Evolutionary conservation across 1,140 invertebrate genomes (phyloP), one percentile per base, ranked within the genome.

Genomic region (Heterodera schachtii): DNA sequence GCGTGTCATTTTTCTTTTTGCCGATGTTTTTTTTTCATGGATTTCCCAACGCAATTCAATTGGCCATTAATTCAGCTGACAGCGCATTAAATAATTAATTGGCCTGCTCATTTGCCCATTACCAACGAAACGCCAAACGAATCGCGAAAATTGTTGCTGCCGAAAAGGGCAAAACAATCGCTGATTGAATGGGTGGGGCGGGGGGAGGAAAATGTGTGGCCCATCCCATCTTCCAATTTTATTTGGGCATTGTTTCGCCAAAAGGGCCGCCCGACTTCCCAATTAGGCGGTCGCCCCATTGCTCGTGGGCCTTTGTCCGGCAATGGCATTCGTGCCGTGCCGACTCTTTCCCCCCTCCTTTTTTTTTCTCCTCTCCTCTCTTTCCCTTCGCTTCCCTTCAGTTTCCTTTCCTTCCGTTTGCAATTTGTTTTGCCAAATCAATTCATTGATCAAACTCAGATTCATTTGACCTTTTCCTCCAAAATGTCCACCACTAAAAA

Each of bases 401-500:
- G 13, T 19, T 19, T 11, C 13, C 49, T 4, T 19, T 19, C 71
- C 49, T 4, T 4, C 71, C 19, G 19, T 73, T 19, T 19, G 41
- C 7, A 16, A 19, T 52, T 73, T 19, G 4, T 73, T 71, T 73
- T n/a, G 13, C 11, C 71, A 21, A 64, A 64, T 64, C 57, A 64
- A 64, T 64, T 19, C 57, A 64, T 19, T 19, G 57, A 64, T 19
- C 57, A 19, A 64, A 64, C 19, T 64, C 57, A 64, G 52, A 8
- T 11, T 52, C 5, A 64, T 64, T 64, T 64, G 44, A 19, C 13
- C 19, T 52, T 3, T 71, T 11, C 2, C 11, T 71, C 16, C 41
- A 41, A 76, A 64, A 76, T 76, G 75, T 8, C 75, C 31, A 79
- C 6, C 49, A 77, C 69, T 71, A 7, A 82, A 16, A 79, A 80